These are phyloP conservation scores for Philereme transversata DNA, from an alignment of 2,888 invertebrate species.

Conservation along the genomic window DNA sequence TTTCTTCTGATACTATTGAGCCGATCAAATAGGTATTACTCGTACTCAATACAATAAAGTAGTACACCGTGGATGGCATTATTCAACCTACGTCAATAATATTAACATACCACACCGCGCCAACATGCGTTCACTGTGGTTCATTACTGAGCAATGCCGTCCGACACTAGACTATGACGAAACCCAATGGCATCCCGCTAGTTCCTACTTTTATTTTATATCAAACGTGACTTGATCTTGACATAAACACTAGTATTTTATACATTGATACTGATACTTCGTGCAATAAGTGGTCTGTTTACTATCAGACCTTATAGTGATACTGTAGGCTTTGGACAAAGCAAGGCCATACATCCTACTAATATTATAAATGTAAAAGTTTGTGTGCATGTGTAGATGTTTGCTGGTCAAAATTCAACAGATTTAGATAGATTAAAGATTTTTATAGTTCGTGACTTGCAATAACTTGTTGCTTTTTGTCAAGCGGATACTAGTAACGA, in stretches of 20 bases:
- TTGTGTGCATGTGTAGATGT: too few relatives aligned
- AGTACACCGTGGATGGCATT: conserved; percentile 22
- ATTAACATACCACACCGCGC: conserved; percentile 29
- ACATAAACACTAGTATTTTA: conserved; percentile 24
- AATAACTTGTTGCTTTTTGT: too few relatives aligned
- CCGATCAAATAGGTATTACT: too few relatives aligned
- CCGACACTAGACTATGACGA: conserved; percentile 35
- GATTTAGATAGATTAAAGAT: too few relatives aligned
- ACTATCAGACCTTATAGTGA: not conserved
- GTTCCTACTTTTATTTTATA: conserved; percentile 33
- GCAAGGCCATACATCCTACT: not conserved
- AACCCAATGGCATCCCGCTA: conserved; percentile 24
- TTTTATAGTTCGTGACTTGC: too few relatives aligned
- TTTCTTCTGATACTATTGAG: too few relatives aligned
- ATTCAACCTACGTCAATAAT: conserved; percentile 33
- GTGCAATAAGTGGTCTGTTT: conserved; percentile 6
- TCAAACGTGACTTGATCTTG: conserved; percentile 30
- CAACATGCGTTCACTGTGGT: conserved; percentile 32
- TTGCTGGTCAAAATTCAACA: too few relatives aligned
- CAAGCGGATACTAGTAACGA: too few relatives aligned
- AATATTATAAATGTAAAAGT: too few relatives aligned
- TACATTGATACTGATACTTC: conserved; percentile 12
- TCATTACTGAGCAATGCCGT: conserved; percentile 36
- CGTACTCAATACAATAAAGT: not conserved
- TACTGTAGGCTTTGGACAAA: not conserved